These are phyloP conservation scores for Vicugna pacos DNA, from an alignment of 2,113 vertebrate genomes.

Conservation along the genomic window DNA sequence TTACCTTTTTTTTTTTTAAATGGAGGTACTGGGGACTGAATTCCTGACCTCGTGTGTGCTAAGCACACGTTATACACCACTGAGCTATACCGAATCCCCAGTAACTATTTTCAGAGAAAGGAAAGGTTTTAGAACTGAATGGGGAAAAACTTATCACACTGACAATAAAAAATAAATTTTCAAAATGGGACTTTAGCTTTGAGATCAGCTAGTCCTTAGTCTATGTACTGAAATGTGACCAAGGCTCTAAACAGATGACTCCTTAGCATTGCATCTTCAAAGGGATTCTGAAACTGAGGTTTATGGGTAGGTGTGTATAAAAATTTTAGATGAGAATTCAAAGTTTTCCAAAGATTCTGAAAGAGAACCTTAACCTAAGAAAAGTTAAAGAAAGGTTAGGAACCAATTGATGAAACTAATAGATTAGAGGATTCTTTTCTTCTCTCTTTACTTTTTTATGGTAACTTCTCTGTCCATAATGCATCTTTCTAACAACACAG, in stretches of 20 bases:
- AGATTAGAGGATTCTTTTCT: not conserved
- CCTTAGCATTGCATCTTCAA: not conserved
- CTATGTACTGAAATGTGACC: not conserved
- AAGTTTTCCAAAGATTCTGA: conserved; percentile 28
- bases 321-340: not conserved
- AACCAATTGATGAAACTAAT: not conserved
- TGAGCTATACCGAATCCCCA: too few species aligned
- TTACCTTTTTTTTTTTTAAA: too few species aligned
- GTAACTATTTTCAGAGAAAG: not conserved
- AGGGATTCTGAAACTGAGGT: not conserved
- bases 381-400: not conserved
- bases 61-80: too few species aligned
- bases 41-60: too few species aligned
- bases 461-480: not conserved
- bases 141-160: not conserved
- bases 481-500: not conserved
- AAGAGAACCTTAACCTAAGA: not conserved
- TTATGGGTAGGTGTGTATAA: not conserved
- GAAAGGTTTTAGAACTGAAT: not conserved
- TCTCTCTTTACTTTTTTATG: not conserved
- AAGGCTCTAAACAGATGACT: not conserved
- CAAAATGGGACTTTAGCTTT: not conserved
- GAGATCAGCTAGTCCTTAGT: not conserved
- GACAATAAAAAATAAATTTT: not conserved
- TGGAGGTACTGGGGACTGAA: too few species aligned